Base-by-base conservation (phyloP, 2,797 vertebrate genomes). In the Taeniopygia guttata region DNA sequence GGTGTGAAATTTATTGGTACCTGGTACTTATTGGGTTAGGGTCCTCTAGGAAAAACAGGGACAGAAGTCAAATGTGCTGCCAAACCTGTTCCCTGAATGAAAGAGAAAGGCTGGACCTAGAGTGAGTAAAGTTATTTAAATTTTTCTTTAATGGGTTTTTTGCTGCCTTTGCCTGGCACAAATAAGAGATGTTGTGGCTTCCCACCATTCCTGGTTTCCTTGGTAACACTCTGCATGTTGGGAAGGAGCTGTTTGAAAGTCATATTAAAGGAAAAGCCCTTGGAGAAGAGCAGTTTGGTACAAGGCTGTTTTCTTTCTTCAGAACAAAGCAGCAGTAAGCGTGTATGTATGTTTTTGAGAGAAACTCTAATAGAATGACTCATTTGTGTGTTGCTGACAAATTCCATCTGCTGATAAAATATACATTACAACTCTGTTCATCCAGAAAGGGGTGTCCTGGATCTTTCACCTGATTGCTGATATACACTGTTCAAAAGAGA, bases 201-300 rank as follows among this genome's bases (percentile, higher is more conserved):
- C 91, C 20, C 42, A 86, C 85, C 32, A 7, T 95, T 91, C 64
- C 34, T 87, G 23, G 89, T 97, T 97, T 97, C 92, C 85, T 95
- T 97, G 83, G 91, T 79, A 96, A 93, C 52, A 1, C 78, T 83
- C 69, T 79, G 22, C 5, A 4, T 77, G 63, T 69, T 94, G 84
- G 55, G 77, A 85, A 79, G 76, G 52, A 62, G 43, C 80, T 73
- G 18, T 78, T 30, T 87, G 82, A 93, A 96, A 95, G 62, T 64
- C 73, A 40, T 64, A 46, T 43, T n/a, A 49, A 80, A 84, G 63
- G 56, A 80, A 76, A 93, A 93, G 49, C n/a, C 18, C 40, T 84
- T 63, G 21, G 26, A 87, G 77, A 78, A 38, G 38, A 67, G 27
- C 12, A 48, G 12, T 77, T 55, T 86, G 58, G 56, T 49, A 34